Conservation (phyloP, 2,888 invertebrate genomes). For the Leucania comma region DNA sequence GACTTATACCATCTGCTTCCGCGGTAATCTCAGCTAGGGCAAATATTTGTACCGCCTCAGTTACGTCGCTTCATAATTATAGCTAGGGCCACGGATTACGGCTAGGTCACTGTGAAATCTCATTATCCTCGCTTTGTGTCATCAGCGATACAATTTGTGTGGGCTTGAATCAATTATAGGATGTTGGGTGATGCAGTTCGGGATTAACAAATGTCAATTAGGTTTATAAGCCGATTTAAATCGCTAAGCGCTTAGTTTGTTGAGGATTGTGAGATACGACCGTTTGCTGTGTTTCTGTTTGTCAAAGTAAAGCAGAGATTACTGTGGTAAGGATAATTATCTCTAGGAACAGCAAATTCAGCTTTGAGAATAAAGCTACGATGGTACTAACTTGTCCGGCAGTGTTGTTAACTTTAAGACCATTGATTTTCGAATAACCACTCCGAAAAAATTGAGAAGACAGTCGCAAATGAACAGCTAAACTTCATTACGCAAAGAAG, state of each 20-base stretch:
- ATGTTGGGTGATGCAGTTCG: conserved; percentile 46
- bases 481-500: conserved; percentile 26
- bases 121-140: conserved; percentile 61
- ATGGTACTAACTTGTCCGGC: not conserved
- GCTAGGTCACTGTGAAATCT: conserved; percentile 63
- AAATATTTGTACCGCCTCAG: conserved; percentile 80
- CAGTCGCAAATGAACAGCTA: conserved; percentile 14
- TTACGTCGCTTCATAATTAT: conserved; percentile 73
- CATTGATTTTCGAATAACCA: not conserved
- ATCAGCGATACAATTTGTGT: conserved; percentile 57
- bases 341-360: not conserved
- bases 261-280: conserved; percentile 5
- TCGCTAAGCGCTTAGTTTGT: conserved; percentile 28
- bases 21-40: conserved; percentile 76
- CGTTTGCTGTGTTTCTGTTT: conserved; percentile 17
- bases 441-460: not conserved
- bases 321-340: not conserved
- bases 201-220: conserved; percentile 41
- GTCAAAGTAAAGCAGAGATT: not conserved
- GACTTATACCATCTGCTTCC: conserved; percentile 85
- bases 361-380: not conserved
- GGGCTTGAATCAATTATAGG: conserved; percentile 53
- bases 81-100: conserved; percentile 39
- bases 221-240: conserved; percentile 43
- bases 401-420: not conserved